Conservation (phyloP, 2,797 vertebrate genomes). For the Phataginus tetradactyla region DNA sequence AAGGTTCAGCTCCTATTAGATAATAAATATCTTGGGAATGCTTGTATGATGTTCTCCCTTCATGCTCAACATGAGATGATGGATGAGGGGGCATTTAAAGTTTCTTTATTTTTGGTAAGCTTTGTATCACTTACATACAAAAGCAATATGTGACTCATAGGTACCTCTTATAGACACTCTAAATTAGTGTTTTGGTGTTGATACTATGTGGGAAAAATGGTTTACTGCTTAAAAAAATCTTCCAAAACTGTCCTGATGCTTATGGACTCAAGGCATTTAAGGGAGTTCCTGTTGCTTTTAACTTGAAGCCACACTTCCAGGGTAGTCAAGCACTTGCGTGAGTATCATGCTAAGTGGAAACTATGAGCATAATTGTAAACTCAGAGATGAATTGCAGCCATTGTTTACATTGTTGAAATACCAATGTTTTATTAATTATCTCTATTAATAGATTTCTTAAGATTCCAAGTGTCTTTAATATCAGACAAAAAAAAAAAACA, state of each 20-base stretch:
- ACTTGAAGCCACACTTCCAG: slow-evolving; percentile 66
- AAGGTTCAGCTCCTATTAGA: slow-evolving; percentile 16
- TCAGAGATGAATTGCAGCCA: slow-evolving; percentile 19
- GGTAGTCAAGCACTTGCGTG: slow-evolving; percentile 53
- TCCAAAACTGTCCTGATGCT: slow-evolving; percentile 50
- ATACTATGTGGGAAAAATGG: slow-evolving; percentile 71
- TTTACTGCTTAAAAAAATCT: slow-evolving; percentile 65
- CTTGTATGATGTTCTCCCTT: neutral
- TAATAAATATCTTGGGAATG: slow-evolving; percentile 32
- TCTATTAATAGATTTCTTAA: neutral
- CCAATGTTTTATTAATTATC: slow-evolving; percentile 6
- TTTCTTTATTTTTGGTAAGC: slow-evolving; percentile 67
- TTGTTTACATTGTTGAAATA: slow-evolving; percentile 20
- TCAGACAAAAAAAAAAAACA: neutral
- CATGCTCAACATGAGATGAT: slow-evolving; percentile 24
- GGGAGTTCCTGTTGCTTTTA: slow-evolving; percentile 70
- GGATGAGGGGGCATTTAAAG: neutral
- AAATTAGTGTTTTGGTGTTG: slow-evolving; percentile 53
- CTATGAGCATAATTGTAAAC: neutral
- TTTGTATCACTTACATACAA: slow-evolving; percentile 25
- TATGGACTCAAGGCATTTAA: slow-evolving; percentile 70
- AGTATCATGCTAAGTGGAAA: slow-evolving; percentile 46
- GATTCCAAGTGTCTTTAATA: neutral
- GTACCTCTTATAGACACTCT: neutral
- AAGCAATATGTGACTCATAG: slow-evolving; percentile 7